These are phyloP conservation scores for Camptogramma bilineatum DNA, from an alignment of 2,888 invertebrate genomes.

Conservation along the genomic window DNA sequence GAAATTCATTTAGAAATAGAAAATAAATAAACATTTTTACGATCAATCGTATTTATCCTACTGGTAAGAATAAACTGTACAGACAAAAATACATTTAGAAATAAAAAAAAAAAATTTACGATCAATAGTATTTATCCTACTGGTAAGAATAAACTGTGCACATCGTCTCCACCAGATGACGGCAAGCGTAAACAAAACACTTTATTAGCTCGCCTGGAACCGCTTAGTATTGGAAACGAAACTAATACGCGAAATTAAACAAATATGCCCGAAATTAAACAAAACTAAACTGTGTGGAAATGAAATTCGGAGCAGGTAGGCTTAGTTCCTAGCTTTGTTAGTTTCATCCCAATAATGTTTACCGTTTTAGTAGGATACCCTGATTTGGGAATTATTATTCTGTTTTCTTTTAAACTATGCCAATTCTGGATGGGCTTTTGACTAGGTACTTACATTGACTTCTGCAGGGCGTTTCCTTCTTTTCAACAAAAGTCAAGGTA, in stretches of 20 bases:
- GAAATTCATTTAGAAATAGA: too few relatives aligned
- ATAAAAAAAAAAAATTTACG: too few relatives aligned
- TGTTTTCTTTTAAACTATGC: too few relatives aligned
- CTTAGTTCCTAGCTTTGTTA: conserved; percentile 11
- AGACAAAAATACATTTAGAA: too few relatives aligned
- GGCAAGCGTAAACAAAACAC: conserved; percentile 61
- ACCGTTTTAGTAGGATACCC: not conserved
- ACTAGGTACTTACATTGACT: too few relatives aligned
- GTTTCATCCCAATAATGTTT: not conserved
- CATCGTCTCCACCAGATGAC: conserved; percentile 53
- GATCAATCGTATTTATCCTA: too few relatives aligned
- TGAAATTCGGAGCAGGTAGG: conserved; percentile 25
- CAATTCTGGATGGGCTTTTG: too few relatives aligned
- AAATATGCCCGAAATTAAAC: conserved; percentile 38
- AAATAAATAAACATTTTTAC: too few relatives aligned
- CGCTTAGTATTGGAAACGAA: conserved; percentile 44
- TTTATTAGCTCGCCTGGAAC: conserved; percentile 61
- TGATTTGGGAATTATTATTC: not conserved
- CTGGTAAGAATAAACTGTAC: too few relatives aligned
- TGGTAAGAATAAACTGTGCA: conserved; percentile 27
- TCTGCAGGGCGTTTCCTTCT: too few relatives aligned
- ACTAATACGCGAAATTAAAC: conserved; percentile 41
- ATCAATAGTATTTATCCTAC: not conserved
- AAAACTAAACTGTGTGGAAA: conserved; percentile 36
- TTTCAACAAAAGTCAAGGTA: too few relatives aligned